Conservation (phyloP, 2,113 vertebrate species). For the Ceyx cyanopectus region DNA sequence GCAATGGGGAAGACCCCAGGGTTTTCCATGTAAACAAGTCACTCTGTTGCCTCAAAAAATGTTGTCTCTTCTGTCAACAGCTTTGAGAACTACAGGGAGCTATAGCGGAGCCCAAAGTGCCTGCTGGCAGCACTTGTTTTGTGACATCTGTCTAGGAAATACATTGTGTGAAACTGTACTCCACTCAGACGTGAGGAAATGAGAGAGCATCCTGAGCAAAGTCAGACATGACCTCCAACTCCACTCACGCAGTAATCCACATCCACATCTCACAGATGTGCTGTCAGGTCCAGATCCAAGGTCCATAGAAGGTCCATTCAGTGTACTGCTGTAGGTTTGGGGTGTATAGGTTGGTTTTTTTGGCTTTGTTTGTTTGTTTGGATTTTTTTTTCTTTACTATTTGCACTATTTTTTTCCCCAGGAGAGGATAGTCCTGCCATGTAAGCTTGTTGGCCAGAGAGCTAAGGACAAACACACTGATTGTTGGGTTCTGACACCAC, state of each 20-base stretch:
- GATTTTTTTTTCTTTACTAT: not conserved
- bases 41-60: not conserved
- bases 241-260: not conserved
- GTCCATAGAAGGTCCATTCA: not conserved
- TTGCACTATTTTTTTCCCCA: not conserved
- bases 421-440: not conserved
- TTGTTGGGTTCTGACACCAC: not conserved
- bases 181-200: not conserved
- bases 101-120: not conserved
- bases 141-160: slow-evolving; percentile 36
- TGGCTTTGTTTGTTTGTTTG: not conserved
- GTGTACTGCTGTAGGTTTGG: not conserved
- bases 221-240: not conserved
- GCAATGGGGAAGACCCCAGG: not conserved
- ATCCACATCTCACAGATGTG: not conserved
- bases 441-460: not conserved
- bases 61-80: not conserved
- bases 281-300: not conserved
- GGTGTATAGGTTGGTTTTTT: not conserved
- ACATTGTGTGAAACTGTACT: slow-evolving; percentile 17
- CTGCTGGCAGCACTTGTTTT: not conserved
- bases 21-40: not conserved
- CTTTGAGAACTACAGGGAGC: not conserved
- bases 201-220: not conserved
- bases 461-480: not conserved